Evolutionary conservation across 2,113 vertebrate genomes (phyloP), one percentile per base, ranked within the genome.

Genomic region (Mugil cephalus): DNA sequence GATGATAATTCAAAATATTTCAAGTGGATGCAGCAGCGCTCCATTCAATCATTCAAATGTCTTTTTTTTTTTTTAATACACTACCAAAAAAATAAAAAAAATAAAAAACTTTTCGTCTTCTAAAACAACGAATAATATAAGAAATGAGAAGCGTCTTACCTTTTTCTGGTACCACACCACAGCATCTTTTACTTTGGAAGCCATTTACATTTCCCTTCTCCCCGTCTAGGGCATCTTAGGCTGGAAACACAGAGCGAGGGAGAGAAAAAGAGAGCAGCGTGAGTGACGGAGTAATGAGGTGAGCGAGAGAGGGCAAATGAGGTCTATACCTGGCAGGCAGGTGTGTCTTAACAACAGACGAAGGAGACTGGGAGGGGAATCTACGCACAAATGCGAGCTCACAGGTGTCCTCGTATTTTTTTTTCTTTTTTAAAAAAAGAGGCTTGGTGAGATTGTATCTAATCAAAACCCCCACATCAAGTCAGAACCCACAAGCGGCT

Each of bases 161-260:
- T 99, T 99, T 90, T 98, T 99, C 93, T 99, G 98, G 95, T 99
- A 99, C 98, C 98, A 99, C 89, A 99, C 96, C 94, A 99, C 98
- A 88, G 98, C 97, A 97, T 99, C 98, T 92, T 97, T 96, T 84
- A 99, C 97, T 96, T 95, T 98, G 94, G 96, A 98, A 94, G 98
- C 98, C 98, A 99, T 99, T 96, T 97, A 98, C 96, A 94, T 95
- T 93, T 93, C 92, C 87, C 87, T 90, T 90, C 89, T 96, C 94
- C 94, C 52, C 82, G 91, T 89, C 89, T 90, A 91, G 84, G 90
- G 94, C 97, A 99, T 99, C 94, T 96, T 97, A 97, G 90, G 89
- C 97, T 99, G 95, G 65, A 94, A 94, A 84, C 46, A 88, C 82
- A 94, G 40, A 89, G 39, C 69, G 35, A 77, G 52, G 74, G 39